These are phyloP conservation scores for Catocala sponsa DNA, from an alignment of 2,888 invertebrate genomes.

Conservation along the genomic window DNA sequence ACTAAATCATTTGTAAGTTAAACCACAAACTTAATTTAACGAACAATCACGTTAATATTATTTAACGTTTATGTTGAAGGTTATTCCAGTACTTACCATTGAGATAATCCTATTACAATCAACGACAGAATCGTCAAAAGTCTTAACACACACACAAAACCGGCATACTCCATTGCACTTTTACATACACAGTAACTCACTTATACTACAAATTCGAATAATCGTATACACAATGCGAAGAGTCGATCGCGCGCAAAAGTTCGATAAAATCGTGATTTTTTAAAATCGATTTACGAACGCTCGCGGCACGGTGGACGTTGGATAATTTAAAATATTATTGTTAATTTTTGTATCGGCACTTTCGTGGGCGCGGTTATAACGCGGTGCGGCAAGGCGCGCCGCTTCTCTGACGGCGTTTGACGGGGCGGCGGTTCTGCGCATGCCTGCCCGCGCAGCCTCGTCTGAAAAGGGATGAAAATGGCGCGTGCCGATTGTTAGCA, in stretches of 20 bases:
- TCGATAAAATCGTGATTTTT: constrained; percentile 28
- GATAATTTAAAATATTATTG: constrained; percentile 46
- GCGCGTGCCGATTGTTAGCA: constrained; percentile 65
- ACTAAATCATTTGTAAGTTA: constrained; percentile 1
- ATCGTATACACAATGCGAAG: constrained; percentile 57
- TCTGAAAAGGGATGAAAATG: constrained; percentile 67
- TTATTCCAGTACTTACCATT: constrained; percentile 67
- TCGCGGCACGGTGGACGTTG: constrained; percentile 32
- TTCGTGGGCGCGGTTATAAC: constrained; percentile 67
- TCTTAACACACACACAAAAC: constrained; percentile 66
- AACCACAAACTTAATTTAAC: constrained; percentile 6
- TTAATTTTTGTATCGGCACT: constrained; percentile 51
- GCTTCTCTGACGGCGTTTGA: constrained; percentile 76
- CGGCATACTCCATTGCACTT: constrained; percentile 65
- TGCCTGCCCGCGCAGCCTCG: constrained; percentile 79
- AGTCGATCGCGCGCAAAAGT: constrained; percentile 44
- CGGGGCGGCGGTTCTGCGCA: constrained; percentile 73
- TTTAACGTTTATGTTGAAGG: not conserved
- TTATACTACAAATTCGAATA: constrained; percentile 53
- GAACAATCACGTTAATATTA: constrained; percentile 4
- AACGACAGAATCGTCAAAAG: constrained; percentile 57
- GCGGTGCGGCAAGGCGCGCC: constrained; percentile 74
- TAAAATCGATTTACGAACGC: constrained; percentile 29
- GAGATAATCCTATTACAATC: constrained; percentile 65
- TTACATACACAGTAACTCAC: constrained; percentile 61